Evolutionary conservation across 2,888 invertebrate genomes (phyloP), one percentile per base, ranked within the genome.

Genomic region (Athalia rosae): DNA sequence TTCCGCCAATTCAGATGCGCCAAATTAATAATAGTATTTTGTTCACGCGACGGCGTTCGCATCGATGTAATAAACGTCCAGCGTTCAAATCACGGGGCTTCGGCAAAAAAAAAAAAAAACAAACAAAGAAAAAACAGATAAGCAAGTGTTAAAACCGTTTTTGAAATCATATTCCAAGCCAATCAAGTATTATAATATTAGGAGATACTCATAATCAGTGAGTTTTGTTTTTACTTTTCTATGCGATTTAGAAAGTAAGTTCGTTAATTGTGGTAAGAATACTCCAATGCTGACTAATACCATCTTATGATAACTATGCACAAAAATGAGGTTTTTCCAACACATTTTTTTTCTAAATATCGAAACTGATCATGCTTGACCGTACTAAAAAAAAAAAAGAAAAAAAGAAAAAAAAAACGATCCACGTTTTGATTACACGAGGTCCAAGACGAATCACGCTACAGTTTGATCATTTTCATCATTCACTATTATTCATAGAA

Each of bases 281-380:
- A 28, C 28, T 28, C 28, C 28, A 28, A n/a, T 2, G 28, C 28
- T 28, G 28, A 28, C 28, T 28, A 28, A 28, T 28, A 28, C 28
- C 28, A 28, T 28, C 28, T 28, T 28, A 28, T 28, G 28, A 28
- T 2, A 28, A 28, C 28, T 28, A 28, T 28, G 1, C 28, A 1
- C 28, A 28, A 28, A 28, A 53, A 53, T 28, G 67, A 53, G 67
- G 67, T 53, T 67, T 67, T 66, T 66, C 15, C 28, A 28, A 66
- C 66, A 4, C 48, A 13, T 63, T 45, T 63, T 63, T 9, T 13
- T 47, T 7, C 15, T 64, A 4, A 8, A n/a, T 47, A 13, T 47
- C 47, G 53, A n/a, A 47, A 48, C 66, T 67, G 67, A 67, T 67
- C 67, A 67, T 67, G 67, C 67, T 67, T 67, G 15, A 67, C 53